Conservation (phyloP, 2,113 vertebrate species). For the Grammomys dolichurus region DNA sequence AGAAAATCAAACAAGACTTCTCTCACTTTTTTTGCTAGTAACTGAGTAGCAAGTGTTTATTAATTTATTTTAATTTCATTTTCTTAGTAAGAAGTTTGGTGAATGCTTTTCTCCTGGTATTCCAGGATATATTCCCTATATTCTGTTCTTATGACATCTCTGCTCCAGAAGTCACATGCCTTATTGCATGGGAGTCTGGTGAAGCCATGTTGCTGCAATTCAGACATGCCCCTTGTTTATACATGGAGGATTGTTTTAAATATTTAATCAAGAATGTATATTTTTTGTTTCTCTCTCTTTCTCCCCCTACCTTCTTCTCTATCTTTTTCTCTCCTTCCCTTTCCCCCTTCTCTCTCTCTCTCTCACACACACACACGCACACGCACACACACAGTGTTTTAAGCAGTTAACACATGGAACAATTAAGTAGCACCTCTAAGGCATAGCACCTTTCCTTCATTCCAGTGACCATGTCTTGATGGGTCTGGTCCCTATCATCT, state of each 20-base stretch:
- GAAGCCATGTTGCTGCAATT: rapidly evolving
- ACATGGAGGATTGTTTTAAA: background rate
- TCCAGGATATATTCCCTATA: background rate
- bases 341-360: no score
- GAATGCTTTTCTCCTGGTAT: background rate
- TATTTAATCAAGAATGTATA: background rate
- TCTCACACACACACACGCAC: background rate
- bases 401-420: background rate
- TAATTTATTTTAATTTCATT: background rate
- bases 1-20: background rate
- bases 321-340: background rate
- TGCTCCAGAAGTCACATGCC: background rate
- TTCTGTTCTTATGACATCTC: rapidly evolving
- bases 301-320: background rate
- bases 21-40: background rate
- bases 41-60: background rate
- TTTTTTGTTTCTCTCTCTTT: background rate
- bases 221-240: background rate
- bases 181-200: rapidly evolving
- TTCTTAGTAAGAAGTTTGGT: background rate
- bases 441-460: background rate
- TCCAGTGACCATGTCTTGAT: slow-evolving; percentile 13
- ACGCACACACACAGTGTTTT: slow-evolving; percentile 8
- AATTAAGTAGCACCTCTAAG: slow-evolving; percentile 11
- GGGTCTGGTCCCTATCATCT: background rate